Base-by-base conservation (phyloP, 2,113 vertebrate species). In the Eurypyga helias region DNA sequence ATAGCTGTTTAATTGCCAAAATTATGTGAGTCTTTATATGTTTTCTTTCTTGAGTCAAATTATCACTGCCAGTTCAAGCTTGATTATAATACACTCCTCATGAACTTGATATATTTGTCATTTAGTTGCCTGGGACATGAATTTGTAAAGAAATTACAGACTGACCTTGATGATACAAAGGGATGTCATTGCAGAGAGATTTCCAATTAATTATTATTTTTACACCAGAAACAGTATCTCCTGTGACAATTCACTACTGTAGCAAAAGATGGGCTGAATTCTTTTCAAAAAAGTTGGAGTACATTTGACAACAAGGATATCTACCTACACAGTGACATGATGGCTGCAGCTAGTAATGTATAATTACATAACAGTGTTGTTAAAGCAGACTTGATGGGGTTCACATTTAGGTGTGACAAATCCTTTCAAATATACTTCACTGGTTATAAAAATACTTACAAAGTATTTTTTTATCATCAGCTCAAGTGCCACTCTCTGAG, bases 171-270 rank as follows among this genome's bases (percentile, higher is more conserved):
- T 61, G 34, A 94, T 60, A 93, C 26, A 83, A 93, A 83, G 62
- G 70, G 77, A 67, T 73, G 58, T 86, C 79, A 90, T 16, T 87
- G 41, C 33, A 69, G 48, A 69, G 77, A 52, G 5, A 83, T 66
- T 94, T 93, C 52, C n/a, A 87, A 21, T 26, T 79, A 95, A 85
- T 93, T 89, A 89, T 9, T 93, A 71, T 91, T 96, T 96, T 87
- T 79, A 87, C 60, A 84, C 28, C 2, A 10, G 45, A 85, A 36
- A 23, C 21, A 75, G 0, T 61, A 79, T 69, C 73, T 91, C 20
- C 69, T 82, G 38, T 83, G 89, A 91, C 12, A 96, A 81, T 60
- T 89, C 61, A 60, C 26, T 75, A 28, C 7, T 72, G 34, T 13
- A 62, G 52, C 17, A 80, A 58, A 95, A 76, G 41, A 87, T 16